Evolutionary conservation across 2,888 invertebrate genomes (phyloP).

Genomic region (Pollenia griseotomentosa): DNA sequence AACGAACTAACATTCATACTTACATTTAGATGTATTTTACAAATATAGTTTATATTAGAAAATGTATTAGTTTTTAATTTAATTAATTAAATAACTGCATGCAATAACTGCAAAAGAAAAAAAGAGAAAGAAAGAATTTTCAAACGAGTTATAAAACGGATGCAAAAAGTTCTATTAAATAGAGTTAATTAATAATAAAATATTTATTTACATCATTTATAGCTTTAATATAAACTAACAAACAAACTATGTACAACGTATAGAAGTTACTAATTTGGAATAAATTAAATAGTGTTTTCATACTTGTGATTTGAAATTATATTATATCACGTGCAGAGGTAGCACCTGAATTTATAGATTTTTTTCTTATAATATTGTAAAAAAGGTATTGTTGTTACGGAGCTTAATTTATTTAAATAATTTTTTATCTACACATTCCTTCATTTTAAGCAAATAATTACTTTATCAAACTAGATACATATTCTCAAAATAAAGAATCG

Average conservation of each 20-base stretch:
- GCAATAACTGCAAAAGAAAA: not conserved
- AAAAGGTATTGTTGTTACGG: not conserved
- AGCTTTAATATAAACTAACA: not conserved
- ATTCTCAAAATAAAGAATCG: not conserved
- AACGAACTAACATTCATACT: constrained; percentile 9
- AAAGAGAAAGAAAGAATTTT: not conserved
- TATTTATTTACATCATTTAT: not conserved
- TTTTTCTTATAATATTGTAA: not conserved
- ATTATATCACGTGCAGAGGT: not conserved
- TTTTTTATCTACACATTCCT: not conserved
- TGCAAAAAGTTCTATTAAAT: not conserved
- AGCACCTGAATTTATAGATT: not conserved
- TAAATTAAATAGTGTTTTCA: not conserved
- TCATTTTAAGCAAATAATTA: not conserved
- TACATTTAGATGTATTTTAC: not conserved
- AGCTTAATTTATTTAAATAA: not conserved
- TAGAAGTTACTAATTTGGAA: not conserved
- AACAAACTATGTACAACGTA: not conserved
- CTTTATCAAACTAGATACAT: not conserved
- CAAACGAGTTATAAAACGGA: constrained; percentile 1
- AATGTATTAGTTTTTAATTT: constrained; percentile 43
- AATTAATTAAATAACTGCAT: constrained; percentile 37
- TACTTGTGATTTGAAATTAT: not conserved
- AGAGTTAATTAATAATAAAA: not conserved
- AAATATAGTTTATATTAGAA: not conserved